Evolutionary conservation across 2,113 vertebrate genomes (phyloP).

Genomic region (Chamaetylas fuelleborni): DNA sequence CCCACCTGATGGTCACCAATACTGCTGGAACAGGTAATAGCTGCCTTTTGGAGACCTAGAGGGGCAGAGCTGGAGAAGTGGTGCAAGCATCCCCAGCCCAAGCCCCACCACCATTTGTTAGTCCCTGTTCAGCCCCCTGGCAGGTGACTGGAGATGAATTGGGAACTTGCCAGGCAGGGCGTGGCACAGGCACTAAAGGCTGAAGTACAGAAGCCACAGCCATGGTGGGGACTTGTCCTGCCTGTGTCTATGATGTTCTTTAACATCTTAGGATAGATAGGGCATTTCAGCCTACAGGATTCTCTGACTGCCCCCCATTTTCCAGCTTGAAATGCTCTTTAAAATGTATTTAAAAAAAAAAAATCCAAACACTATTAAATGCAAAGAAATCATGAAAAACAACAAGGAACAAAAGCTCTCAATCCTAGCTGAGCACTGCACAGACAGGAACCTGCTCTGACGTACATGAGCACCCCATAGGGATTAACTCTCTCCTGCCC

Average conservation of each 20-base stretch:
- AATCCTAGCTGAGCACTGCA: slow-evolving; percentile 68
- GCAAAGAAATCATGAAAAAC: slow-evolving; percentile 70
- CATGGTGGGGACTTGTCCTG: neutral
- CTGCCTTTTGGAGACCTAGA: neutral
- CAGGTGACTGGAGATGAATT: neutral
- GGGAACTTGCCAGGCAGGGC: neutral
- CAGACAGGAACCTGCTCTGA: slow-evolving; percentile 70
- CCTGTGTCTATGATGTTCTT: neutral
- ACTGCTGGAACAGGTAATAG: neutral
- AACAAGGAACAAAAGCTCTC: slow-evolving; percentile 74
- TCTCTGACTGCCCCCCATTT: neutral
- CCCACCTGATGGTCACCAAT: neutral
- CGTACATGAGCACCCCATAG: slow-evolving; percentile 69
- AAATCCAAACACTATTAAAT: slow-evolving; percentile 74
- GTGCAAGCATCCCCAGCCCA: neutral
- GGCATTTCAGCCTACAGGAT: neutral
- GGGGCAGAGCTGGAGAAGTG: neutral
- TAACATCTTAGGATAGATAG: neutral
- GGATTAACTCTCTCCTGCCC: slow-evolving; percentile 74
- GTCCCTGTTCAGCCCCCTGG: neutral
- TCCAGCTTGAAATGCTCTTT: slow-evolving; percentile 17
- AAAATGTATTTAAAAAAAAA: neutral
- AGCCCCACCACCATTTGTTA: neutral
- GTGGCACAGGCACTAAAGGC: neutral
- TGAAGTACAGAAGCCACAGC: neutral